These are phyloP conservation scores for Hesperophylax magnus DNA, from an alignment of 1,140 invertebrate genomes.

Conservation along the genomic window DNA sequence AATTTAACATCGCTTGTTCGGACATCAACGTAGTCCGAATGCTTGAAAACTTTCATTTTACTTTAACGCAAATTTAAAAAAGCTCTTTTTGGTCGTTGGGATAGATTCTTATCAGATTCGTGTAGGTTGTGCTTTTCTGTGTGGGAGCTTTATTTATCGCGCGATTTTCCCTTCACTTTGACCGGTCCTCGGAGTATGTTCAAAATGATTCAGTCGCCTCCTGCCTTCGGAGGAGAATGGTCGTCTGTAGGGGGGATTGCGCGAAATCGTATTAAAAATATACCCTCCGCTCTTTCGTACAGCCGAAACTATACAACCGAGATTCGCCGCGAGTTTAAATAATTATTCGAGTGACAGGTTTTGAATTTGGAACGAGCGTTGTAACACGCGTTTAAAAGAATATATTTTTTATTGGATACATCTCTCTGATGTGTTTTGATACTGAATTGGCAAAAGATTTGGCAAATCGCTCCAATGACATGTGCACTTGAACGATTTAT, in stretches of 20 bases:
- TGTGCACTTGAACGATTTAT: not conserved
- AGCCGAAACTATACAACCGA: not conserved
- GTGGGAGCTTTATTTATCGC: not conserved
- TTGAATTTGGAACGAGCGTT: slow-evolving; percentile 7
- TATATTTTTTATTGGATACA: not conserved
- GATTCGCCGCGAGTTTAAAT: not conserved
- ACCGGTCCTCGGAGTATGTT: not conserved
- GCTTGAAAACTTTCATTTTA: not conserved
- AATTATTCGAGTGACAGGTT: slow-evolving; percentile 1
- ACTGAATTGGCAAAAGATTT: not conserved
- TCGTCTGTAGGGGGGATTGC: not conserved
- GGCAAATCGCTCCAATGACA: not conserved
- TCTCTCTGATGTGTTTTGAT: slow-evolving; percentile 1
- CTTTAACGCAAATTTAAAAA: not conserved
- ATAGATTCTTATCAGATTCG: too few species aligned
- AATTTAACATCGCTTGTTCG: not conserved
- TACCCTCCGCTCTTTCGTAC: not conserved
- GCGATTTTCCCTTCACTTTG: slow-evolving; percentile 5
- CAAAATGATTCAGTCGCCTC: slow-evolving; percentile 26
- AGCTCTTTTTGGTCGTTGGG: not conserved
- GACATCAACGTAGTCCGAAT: not conserved
- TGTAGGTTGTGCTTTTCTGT: not conserved
- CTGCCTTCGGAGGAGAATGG: slow-evolving; percentile 14
- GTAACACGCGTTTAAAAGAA: not conserved
- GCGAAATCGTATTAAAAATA: not conserved